Evolutionary conservation across 2,113 vertebrate species (phyloP).

Genomic region (Macaca mulatta): DNA sequence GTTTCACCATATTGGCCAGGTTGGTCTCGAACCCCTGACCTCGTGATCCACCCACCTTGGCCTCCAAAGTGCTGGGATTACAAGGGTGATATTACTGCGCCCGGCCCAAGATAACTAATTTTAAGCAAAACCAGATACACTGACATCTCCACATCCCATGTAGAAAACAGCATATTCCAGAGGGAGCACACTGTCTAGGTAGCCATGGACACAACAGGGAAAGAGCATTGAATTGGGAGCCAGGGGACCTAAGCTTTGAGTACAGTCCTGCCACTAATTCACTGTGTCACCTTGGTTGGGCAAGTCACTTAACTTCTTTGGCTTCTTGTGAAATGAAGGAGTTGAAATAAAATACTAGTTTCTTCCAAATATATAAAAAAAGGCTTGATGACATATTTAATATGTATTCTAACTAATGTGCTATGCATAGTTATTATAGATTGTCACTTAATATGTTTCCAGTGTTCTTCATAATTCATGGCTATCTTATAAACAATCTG

Average conservation of each 20-base stretch:
- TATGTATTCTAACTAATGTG: not conserved
- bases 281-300: not conserved
- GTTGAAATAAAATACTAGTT: not conserved
- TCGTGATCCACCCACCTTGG: too few relatives aligned
- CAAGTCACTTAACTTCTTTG: not conserved
- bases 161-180: not conserved
- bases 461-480: not conserved
- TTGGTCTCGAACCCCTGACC: too few relatives aligned
- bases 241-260: not conserved
- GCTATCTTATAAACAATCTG: not conserved
- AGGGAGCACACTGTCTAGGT: not conserved
- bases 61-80: too few relatives aligned
- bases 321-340: slow-evolving; percentile 9
- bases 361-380: slow-evolving; percentile 24
- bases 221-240: not conserved
- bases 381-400: not conserved
- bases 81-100: too few relatives aligned
- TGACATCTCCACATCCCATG: not conserved
- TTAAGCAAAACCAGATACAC: not conserved
- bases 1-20: too few relatives aligned
- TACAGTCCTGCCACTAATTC: not conserved
- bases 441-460: not conserved
- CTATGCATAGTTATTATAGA: not conserved
- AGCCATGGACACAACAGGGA: slow-evolving; percentile 26
- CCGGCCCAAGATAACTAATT: not conserved